These are phyloP conservation scores for Neoascia interrupta DNA, from an alignment of 2,888 invertebrate genomes.

Conservation along the genomic window DNA sequence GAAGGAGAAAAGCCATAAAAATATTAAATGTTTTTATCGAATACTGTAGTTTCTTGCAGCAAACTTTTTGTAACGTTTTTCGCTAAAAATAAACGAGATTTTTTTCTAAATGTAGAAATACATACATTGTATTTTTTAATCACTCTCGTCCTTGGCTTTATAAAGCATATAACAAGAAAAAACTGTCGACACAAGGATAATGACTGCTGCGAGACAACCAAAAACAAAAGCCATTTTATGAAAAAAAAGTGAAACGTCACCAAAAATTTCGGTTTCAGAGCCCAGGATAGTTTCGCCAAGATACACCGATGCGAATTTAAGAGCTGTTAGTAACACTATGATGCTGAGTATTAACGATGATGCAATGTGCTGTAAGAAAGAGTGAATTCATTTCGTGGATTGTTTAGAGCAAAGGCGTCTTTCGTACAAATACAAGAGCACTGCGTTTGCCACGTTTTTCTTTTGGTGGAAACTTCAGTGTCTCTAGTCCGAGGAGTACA, in stretches of 20 bases:
- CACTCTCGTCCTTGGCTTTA: too few species aligned
- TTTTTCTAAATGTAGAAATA: too few species aligned
- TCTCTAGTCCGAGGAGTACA: conserved; percentile 28
- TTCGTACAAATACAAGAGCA: conserved; percentile 24
- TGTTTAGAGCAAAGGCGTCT: not conserved
- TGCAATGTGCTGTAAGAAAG: conserved; percentile 20
- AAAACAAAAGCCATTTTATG: conserved; percentile 1
- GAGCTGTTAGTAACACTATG: not conserved
- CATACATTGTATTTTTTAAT: too few species aligned
- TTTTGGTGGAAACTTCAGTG: not conserved
- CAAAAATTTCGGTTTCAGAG: conserved; percentile 16
- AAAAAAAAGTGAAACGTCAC: not conserved
- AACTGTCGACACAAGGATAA: not conserved
- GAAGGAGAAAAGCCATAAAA: conserved; percentile 6
- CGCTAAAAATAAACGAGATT: conserved; percentile 51
- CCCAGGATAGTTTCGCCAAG: conserved; percentile 23
- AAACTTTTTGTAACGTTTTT: conserved; percentile 51
- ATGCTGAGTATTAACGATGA: not conserved
- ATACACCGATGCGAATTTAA: conserved; percentile 10
- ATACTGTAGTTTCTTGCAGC: conserved; percentile 31
- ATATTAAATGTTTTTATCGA: conserved; percentile 20
- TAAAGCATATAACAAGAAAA: too few species aligned
- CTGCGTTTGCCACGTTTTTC: conserved; percentile 19
- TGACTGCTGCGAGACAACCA: not conserved
- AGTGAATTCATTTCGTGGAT: not conserved